Percentiles rank a stretch among this genome's conserved stretches.
These are phyloP conservation scores for Elephantulus edwardii DNA, from an alignment of 2,113 vertebrate genomes.

Conservation along the genomic window DNA sequence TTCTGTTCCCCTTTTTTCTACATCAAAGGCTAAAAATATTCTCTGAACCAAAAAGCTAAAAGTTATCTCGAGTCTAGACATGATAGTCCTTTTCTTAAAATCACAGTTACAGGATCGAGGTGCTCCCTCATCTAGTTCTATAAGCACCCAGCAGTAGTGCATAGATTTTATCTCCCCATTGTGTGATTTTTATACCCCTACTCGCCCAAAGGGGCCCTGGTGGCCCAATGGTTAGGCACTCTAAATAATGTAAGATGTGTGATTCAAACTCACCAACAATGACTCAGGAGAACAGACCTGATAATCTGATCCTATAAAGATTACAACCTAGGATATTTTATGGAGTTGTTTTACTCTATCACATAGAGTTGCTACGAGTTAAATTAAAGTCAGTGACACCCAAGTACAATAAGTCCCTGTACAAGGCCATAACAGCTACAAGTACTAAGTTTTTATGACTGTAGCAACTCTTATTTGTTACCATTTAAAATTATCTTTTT, in stretches of 20 bases:
- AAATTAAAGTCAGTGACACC: background rate
- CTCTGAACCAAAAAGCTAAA: background rate
- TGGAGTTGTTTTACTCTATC: background rate
- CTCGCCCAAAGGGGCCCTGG: background rate
- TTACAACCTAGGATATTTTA: background rate
- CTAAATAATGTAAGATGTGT: background rate
- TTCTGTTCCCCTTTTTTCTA: background rate
- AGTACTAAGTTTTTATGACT: background rate
- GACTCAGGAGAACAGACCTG: no score
- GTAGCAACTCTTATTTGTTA: background rate
- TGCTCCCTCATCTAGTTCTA: background rate
- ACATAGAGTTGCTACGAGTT: background rate
- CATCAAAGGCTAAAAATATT: background rate
- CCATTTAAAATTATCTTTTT: background rate
- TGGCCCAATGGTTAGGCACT: background rate
- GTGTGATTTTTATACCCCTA: background rate
- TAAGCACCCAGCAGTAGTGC: background rate
- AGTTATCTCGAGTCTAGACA: background rate
- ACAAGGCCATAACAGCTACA: background rate
- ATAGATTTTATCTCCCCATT: background rate
- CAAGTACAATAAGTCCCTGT: background rate
- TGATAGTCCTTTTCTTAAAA: background rate
- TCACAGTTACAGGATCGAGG: no score
- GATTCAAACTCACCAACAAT: background rate
- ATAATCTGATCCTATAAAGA: background rate